Evolutionary conservation across 2,113 vertebrate species (phyloP).

Genomic region (Pyrgilauda ruficollis): DNA sequence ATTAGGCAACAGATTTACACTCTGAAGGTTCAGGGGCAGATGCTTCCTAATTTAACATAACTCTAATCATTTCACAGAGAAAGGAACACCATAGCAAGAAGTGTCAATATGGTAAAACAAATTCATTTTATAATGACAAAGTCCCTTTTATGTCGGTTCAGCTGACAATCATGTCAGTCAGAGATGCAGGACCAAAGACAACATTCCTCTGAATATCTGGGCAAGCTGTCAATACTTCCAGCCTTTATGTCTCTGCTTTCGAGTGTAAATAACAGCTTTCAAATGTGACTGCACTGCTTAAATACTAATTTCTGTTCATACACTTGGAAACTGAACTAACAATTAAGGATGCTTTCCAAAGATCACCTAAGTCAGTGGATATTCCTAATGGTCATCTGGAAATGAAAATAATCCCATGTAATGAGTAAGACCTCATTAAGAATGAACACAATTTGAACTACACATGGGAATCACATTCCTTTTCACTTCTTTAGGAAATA

Average conservation of each 20-base stretch:
- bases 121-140: neutral
- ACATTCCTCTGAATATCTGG: neutral
- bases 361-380: neutral
- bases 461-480: neutral
- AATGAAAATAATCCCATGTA: neutral
- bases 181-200: neutral
- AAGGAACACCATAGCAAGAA: neutral
- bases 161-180: neutral
- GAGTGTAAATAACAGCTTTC: conserved; percentile 1
- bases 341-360: neutral
- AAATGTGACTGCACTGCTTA: neutral
- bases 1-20: conserved; percentile 22
- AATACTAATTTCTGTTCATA: neutral
- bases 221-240: neutral
- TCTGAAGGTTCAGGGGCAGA: neutral
- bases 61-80: neutral
- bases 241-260: neutral
- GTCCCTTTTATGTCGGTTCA: neutral
- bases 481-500: neutral
- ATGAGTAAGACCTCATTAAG: neutral
- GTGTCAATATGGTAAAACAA: neutral
- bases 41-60: neutral
- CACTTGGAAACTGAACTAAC: neutral
- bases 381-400: neutral
- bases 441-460: neutral